A percentile compares a stretch with the other conserved stretches of the same genome.
phyloP scores from a whole-genome alignment of 2,888 invertebrate species.

The Clanis bilineata region DNA sequence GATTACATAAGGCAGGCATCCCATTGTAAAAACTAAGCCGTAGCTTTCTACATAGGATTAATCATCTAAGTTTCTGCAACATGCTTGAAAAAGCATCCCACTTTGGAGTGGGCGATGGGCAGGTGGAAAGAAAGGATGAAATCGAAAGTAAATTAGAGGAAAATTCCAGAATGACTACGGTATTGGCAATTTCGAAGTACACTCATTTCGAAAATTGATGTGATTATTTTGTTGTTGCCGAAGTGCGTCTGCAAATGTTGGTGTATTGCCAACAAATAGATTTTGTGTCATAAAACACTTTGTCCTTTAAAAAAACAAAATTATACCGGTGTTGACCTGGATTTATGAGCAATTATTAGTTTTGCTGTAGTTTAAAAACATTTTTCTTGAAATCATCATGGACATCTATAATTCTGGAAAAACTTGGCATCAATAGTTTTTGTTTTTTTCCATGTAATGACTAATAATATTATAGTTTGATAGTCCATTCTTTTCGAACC shows the following conservation, averaged over 20 bases:
- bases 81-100: no score
- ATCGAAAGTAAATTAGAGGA: background rate
- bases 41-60: no score
- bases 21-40: no score
- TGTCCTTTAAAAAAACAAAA: background rate
- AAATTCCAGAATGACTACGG: background rate
- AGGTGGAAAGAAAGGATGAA: background rate
- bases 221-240: background rate
- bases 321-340: background rate
- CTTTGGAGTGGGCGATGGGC: no score
- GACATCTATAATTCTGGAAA: background rate
- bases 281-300: slow-evolving; percentile 3
- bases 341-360: background rate
- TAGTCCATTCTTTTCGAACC: no score
- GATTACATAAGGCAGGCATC: no score
- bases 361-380: background rate
- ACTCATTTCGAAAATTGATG: background rate
- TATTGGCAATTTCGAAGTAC: background rate
- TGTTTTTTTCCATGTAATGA: no score
- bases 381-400: no score
- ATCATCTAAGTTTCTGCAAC: no score
- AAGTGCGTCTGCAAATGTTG: background rate
- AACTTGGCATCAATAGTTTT: no score
- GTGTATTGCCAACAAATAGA: background rate
- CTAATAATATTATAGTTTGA: no score